Percentiles rank a stretch among this genome's conserved stretches.
phyloP scores from a whole-genome alignment of 2,113 vertebrate genomes.

The Erpornis zantholeuca region DNA sequence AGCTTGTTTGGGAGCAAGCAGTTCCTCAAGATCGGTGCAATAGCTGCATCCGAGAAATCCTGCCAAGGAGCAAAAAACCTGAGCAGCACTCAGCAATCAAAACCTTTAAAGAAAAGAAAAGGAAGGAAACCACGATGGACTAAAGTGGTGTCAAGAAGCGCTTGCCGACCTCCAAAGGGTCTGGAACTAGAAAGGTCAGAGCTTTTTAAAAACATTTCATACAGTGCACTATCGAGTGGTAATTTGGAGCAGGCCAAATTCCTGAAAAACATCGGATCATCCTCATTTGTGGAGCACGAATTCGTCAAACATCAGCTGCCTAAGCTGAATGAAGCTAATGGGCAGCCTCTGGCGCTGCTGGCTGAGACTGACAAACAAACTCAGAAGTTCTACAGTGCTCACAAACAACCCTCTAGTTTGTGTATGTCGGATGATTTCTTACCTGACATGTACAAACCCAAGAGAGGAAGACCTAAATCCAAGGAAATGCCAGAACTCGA shows the following conservation, averaged over 20 bases:
- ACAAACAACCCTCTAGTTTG: constrained; percentile 66
- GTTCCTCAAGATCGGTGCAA: constrained; percentile 75
- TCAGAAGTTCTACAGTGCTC: constrained; percentile 70
- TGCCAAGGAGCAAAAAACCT: constrained; percentile 71
- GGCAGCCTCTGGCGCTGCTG: constrained; percentile 66
- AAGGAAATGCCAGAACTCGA: constrained; percentile 93
- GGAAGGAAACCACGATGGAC: constrained; percentile 89
- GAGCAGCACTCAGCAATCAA: constrained; percentile 75
- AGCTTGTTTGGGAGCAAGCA: constrained; percentile 79
- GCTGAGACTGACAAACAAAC: constrained; percentile 67
- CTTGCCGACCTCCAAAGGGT: constrained; percentile 68
- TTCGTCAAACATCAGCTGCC: constrained; percentile 76
- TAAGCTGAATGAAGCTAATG: constrained; percentile 69
- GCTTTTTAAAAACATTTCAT: constrained; percentile 75
- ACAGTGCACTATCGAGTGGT: constrained; percentile 53
- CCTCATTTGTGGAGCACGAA: constrained; percentile 71
- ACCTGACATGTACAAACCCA: constrained; percentile 76
- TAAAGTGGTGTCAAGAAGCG: constrained; percentile 79
- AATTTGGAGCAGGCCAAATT: constrained; percentile 72
- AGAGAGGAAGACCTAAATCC: constrained; percentile 87
- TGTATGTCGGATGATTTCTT: constrained; percentile 71
- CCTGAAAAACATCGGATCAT: constrained; percentile 64
- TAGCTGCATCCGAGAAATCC: constrained; percentile 72
- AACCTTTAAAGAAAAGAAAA: constrained; percentile 89
- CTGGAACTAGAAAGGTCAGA: constrained; percentile 74